A percentile compares a stretch with the other conserved stretches of the same genome.
phyloP scores from a whole-genome alignment of 2,888 invertebrate species.

The Aphidius colemani region DNA sequence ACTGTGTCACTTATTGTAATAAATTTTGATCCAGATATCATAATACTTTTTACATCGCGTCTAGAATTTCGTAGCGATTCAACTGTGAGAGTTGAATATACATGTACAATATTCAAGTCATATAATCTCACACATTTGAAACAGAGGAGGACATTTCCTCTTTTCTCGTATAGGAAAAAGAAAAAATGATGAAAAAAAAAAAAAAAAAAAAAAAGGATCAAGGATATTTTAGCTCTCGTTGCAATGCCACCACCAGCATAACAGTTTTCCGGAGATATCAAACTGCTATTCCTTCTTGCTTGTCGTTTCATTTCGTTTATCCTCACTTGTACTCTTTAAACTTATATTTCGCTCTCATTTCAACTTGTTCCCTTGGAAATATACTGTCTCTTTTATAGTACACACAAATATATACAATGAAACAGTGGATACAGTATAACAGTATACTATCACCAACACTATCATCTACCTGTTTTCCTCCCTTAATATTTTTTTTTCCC shows the following conservation, averaged over 20 bases:
- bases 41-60: no score
- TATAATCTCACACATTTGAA: neutral
- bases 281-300: neutral
- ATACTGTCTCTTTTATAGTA: neutral
- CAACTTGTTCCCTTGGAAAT: neutral
- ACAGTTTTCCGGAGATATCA: constrained; percentile 25
- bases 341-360: neutral
- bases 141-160: neutral
- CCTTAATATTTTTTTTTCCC: constrained; percentile 5
- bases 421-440: neutral
- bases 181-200: neutral
- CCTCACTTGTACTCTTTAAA: neutral
- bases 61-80: neutral
- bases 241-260: constrained; percentile 5
- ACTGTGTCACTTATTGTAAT: no score
- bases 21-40: no score
- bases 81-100: constrained; percentile 1
- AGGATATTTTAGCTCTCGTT: constrained; percentile 19
- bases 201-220: constrained; percentile 12
- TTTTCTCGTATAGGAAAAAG: neutral
- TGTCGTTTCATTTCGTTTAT: constrained; percentile 10
- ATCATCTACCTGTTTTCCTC: constrained; percentile 3
- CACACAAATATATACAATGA: no score
- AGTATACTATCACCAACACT: neutral
- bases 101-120: neutral